A percentile compares a stretch with the other conserved stretches of the same genome.
phyloP scores from a whole-genome alignment of 1,140 invertebrate species.

The Bombus sibiricus region DNA sequence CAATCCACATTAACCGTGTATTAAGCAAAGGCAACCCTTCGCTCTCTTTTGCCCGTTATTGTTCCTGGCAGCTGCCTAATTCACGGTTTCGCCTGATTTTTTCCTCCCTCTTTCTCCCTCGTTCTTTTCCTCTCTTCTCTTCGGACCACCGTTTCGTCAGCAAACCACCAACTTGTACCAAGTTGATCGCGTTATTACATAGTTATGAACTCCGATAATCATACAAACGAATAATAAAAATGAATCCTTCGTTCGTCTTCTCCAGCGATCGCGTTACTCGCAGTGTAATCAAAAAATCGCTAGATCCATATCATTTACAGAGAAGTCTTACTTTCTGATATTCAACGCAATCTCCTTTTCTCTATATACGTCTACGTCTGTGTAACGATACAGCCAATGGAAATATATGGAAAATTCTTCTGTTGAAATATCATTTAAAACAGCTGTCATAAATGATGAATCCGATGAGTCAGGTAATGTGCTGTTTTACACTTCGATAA shows the following conservation, averaged over 20 bases:
- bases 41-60: slow-evolving; percentile 8
- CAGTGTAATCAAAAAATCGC: no score
- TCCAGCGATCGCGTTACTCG: no score
- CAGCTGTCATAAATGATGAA: no score
- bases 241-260: background rate
- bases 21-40: slow-evolving; percentile 51
- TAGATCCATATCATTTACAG: no score
- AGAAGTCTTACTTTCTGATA: no score
- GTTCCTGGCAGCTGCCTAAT: slow-evolving; percentile 64
- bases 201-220: background rate
- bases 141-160: background rate
- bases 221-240: background rate
- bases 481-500: no score
- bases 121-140: background rate
- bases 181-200: background rate
- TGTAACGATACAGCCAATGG: no score
- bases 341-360: no score
- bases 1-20: slow-evolving; percentile 52
- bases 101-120: background rate
- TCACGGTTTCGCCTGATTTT: slow-evolving; percentile 46
- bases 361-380: no score
- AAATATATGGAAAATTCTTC: no score
- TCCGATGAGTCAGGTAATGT: no score
- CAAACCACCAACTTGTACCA: background rate
- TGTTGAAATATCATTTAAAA: no score